phyloP scores from a whole-genome alignment of 92 coral and sea anemone genomes.

The Porites divaricata region DNA sequence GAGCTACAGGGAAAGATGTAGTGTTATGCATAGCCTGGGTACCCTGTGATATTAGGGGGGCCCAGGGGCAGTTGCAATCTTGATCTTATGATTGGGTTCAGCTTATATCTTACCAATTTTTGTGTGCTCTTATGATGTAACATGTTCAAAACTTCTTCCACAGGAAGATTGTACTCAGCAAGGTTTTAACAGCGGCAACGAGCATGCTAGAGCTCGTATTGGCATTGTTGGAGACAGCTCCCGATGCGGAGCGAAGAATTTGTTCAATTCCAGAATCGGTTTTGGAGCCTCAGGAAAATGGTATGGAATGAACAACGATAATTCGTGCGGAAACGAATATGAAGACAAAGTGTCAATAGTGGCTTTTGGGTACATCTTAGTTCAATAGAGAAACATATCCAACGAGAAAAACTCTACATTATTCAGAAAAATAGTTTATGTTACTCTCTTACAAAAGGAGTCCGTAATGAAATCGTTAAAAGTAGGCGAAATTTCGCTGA shows the following conservation, averaged over 20 bases:
- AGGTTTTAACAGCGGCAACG: conserved; percentile 64
- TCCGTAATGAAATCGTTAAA: too few species aligned
- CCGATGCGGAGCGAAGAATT: neutral
- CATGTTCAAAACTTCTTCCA: neutral
- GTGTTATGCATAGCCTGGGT: too few species aligned
- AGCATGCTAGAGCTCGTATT: conserved; percentile 69
- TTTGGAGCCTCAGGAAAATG: conserved; percentile 74
- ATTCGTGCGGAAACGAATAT: conserved; percentile 81
- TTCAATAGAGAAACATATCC: conserved; percentile 33
- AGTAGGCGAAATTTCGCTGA: too few species aligned
- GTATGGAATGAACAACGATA: conserved; percentile 25
- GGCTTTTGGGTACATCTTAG: conserved; percentile 79
- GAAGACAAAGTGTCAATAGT: neutral
- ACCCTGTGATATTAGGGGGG: too few species aligned
- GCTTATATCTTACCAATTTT: too few species aligned
- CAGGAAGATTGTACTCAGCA: conserved; percentile 67
- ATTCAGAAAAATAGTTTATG: too few species aligned
- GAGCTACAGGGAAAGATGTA: neutral
- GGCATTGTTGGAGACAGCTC: conserved; percentile 44
- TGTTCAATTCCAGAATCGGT: conserved; percentile 69
- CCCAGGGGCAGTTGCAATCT: too few species aligned
- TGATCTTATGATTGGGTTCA: too few species aligned
- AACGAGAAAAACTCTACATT: too few species aligned
- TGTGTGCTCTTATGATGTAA: neutral
- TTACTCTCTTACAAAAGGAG: neutral